Evolutionary conservation across 2,888 invertebrate genomes (phyloP).

Genomic region (Ichneumon xanthorius): DNA sequence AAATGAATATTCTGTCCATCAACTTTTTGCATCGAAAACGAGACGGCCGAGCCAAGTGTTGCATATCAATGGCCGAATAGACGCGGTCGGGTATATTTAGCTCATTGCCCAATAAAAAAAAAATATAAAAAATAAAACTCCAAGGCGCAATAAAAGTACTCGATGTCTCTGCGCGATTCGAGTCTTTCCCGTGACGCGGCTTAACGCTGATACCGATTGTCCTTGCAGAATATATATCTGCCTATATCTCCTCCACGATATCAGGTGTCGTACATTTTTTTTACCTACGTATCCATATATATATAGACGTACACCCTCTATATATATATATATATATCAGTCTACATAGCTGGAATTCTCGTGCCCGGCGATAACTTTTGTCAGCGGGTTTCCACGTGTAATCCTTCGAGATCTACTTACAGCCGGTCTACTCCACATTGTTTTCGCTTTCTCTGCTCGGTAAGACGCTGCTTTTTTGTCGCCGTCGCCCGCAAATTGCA

Average conservation of each 20-base stretch:
- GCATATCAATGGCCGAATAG: not conserved
- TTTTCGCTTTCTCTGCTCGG: not conserved
- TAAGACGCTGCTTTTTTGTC: not conserved
- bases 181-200: not conserved
- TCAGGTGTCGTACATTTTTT: not conserved
- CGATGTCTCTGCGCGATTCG: not conserved
- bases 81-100: not conserved
- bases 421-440: not conserved
- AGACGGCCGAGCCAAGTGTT: not conserved
- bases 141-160: not conserved
- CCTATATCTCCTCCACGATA: not conserved
- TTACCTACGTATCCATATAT: not conserved
- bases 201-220: conserved; percentile 6
- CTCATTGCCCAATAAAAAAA: conserved; percentile 1
- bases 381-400: not conserved
- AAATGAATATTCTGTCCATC: not conserved
- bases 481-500: not conserved
- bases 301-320: not conserved
- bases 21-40: not conserved
- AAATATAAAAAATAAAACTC: not conserved
- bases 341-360: not conserved
- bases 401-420: not conserved
- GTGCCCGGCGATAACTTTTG: not conserved
- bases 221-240: conserved; percentile 3
- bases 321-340: not conserved